These are phyloP conservation scores for Urophycis tenuis DNA, from an alignment of 2,797 vertebrate genomes.

Conservation along the genomic window DNA sequence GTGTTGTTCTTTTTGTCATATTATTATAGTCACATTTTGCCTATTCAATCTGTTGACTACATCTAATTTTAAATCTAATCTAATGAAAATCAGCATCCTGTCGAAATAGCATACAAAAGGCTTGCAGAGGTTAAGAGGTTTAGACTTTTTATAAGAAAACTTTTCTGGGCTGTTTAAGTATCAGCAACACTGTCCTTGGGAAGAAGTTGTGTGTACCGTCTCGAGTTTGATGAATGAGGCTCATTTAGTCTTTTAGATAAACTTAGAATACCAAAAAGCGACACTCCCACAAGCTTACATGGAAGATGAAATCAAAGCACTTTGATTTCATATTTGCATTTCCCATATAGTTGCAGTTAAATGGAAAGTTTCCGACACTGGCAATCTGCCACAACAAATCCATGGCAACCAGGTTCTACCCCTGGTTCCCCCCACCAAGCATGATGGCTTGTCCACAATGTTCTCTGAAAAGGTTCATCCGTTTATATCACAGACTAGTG, in stretches of 20 bases:
- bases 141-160: not conserved
- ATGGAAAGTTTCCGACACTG: no score
- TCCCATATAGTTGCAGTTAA: no score
- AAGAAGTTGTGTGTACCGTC: not conserved
- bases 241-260: not conserved
- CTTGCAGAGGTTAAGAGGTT: not conserved
- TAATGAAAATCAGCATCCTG: no score
- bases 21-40: no score
- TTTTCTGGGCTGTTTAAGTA: not conserved
- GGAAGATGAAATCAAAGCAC: not conserved
- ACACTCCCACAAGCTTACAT: not conserved
- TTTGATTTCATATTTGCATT: not conserved
- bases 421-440: not conserved
- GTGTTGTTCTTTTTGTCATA: no score
- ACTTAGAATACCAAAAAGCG: constrained; percentile 9
- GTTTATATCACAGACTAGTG: not conserved
- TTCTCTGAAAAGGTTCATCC: not conserved
- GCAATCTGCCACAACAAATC: no score
- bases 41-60: no score
- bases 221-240: not conserved
- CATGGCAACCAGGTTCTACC: no score
- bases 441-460: not conserved
- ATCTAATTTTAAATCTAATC: no score
- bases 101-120: no score
- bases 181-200: not conserved